Conservation (phyloP, 2,797 vertebrate species). For the Darevskia nairensis region DNA sequence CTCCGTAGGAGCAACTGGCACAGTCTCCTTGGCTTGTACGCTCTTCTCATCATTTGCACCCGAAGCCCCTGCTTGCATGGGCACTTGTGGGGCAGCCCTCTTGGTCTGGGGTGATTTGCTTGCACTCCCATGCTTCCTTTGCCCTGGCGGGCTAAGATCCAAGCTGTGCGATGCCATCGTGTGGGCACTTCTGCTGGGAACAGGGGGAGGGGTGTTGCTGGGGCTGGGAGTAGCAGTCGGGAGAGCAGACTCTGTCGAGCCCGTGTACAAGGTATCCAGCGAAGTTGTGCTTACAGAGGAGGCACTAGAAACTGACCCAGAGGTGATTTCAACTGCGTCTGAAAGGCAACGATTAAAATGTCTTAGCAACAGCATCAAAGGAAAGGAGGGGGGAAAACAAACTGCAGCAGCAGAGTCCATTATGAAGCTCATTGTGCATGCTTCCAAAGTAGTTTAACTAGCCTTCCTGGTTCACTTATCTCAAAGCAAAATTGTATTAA, state of each 20-base stretch:
- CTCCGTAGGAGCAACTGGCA: slow-evolving; percentile 50
- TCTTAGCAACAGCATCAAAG: slow-evolving; percentile 68
- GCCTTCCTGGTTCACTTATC: slow-evolving; percentile 69
- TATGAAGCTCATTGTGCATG: slow-evolving; percentile 67
- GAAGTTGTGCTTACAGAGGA: slow-evolving; percentile 89
- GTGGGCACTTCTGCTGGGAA: slow-evolving; percentile 85
- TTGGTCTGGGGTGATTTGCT: slow-evolving; percentile 71
- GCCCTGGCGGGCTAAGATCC: slow-evolving; percentile 45
- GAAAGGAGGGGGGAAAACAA: slow-evolving; percentile 28
- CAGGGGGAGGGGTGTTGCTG: slow-evolving; percentile 90
- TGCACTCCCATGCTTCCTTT: slow-evolving; percentile 71
- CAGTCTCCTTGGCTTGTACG: slow-evolving; percentile 62
- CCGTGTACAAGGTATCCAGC: slow-evolving; percentile 87
- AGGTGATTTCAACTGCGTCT: slow-evolving; percentile 66
- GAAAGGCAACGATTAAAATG: slow-evolving; percentile 68
- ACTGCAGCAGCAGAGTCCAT: slow-evolving; percentile 44
- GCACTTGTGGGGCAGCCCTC: slow-evolving; percentile 52
- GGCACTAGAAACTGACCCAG: slow-evolving; percentile 81
- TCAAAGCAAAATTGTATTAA: slow-evolving; percentile 68
- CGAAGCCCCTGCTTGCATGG: slow-evolving; percentile 54
- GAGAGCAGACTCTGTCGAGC: slow-evolving; percentile 87
- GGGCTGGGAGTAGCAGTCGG: slow-evolving; percentile 80
- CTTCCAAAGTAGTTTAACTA: slow-evolving; percentile 67
- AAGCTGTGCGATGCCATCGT: slow-evolving; percentile 76
- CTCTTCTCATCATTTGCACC: slow-evolving; percentile 58